A percentile compares a stretch with the other conserved stretches of the same genome.
Conservation (phyloP, 2,888 invertebrate genomes). For the Athrips mouffetella region DNA sequence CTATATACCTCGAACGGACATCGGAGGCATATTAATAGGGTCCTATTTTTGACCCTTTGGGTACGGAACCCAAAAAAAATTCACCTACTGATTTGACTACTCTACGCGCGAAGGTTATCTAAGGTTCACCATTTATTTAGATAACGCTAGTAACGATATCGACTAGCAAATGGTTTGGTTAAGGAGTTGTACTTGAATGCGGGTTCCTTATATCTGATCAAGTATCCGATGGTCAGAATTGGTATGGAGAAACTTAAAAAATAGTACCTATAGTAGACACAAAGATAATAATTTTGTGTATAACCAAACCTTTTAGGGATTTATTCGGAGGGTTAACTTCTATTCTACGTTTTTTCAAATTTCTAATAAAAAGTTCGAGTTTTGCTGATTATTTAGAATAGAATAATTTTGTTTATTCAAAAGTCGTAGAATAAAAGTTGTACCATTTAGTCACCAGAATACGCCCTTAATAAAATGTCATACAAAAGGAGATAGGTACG, state of each 20-base stretch:
- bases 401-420: too few relatives aligned
- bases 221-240: neutral
- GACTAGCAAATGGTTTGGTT: constrained; percentile 19
- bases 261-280: neutral
- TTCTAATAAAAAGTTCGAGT: too few relatives aligned
- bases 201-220: neutral
- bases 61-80: neutral
- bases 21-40: neutral
- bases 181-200: neutral
- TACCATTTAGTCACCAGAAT: too few relatives aligned
- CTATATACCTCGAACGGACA: neutral
- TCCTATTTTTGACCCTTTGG: too few relatives aligned
- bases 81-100: neutral
- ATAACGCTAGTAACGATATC: constrained; percentile 25
- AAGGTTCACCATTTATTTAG: constrained; percentile 27
- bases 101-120: constrained; percentile 16
- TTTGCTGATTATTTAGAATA: too few relatives aligned
- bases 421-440: too few relatives aligned
- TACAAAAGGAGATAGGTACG: too few relatives aligned
- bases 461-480: too few relatives aligned
- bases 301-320: neutral
- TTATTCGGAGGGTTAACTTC: neutral
- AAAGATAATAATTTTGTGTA: neutral
- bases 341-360: neutral
- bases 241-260: neutral